These are phyloP conservation scores for Xestia xanthographa DNA, from an alignment of 2,888 invertebrate genomes.

Conservation along the genomic window DNA sequence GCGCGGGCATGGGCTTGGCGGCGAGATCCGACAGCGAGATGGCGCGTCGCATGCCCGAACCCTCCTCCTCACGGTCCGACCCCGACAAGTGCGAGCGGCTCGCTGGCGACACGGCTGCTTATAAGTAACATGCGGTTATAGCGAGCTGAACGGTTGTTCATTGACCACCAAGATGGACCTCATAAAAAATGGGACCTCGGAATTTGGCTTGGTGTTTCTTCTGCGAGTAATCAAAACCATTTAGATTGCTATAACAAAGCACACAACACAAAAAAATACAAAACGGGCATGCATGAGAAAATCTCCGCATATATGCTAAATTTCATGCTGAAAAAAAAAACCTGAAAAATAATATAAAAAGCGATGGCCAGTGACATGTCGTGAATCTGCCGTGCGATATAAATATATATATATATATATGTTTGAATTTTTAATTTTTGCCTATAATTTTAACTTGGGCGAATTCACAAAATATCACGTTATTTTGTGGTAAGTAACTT, in stretches of 20 bases:
- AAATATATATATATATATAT: constrained; percentile 47
- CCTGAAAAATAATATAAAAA: constrained; percentile 66
- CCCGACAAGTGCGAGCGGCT: constrained; percentile 80
- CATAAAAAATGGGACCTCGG: neutral
- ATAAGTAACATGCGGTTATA: constrained; percentile 59
- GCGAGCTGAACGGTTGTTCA: constrained; percentile 45
- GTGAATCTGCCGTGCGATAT: constrained; percentile 76
- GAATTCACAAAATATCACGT: constrained; percentile 67
- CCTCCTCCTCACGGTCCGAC: constrained; percentile 83
- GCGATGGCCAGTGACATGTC: constrained; percentile 71
- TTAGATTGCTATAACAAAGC: constrained; percentile 60
- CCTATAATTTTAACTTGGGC: constrained; percentile 27
- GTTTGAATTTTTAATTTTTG: constrained; percentile 9
- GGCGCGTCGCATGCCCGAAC: constrained; percentile 93
- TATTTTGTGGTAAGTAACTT: constrained; percentile 30
- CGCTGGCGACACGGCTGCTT: constrained; percentile 71
- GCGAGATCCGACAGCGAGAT: constrained; percentile 95
- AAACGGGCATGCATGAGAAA: constrained; percentile 49
- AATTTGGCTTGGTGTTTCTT: neutral
- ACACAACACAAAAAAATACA: constrained; percentile 39
- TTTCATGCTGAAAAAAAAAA: constrained; percentile 61
- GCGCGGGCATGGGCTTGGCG: constrained; percentile 91
- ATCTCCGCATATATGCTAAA: constrained; percentile 32
- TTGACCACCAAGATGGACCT: neutral
- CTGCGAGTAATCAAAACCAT: constrained; percentile 11